These are phyloP conservation scores for Scaptomyza tumidula DNA, from an alignment of 2,888 invertebrate species.

Conservation along the genomic window DNA sequence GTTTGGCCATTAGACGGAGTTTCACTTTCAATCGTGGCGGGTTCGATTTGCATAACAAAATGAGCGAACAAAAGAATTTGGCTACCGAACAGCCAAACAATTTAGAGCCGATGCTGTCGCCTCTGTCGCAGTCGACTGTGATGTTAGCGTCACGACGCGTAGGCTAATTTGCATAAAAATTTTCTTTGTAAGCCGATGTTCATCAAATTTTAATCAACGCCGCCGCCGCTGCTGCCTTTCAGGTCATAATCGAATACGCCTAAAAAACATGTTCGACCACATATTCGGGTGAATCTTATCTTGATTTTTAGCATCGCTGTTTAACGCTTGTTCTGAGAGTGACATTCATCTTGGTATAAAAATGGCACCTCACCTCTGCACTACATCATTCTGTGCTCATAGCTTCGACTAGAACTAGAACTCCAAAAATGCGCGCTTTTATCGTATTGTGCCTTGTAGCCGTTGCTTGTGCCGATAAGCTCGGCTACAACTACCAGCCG, in stretches of 20 bases:
- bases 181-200: constrained; percentile 72
- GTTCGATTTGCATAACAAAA: constrained; percentile 80
- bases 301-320: constrained; percentile 58
- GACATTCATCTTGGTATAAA: constrained; percentile 66
- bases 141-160: constrained; percentile 28
- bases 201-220: constrained; percentile 75
- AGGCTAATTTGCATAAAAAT: constrained; percentile 73
- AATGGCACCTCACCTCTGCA: constrained; percentile 51
- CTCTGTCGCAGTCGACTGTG: constrained; percentile 23
- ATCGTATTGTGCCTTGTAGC: constrained; percentile 77
- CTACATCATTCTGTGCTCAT: constrained; percentile 70
- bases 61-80: constrained; percentile 74
- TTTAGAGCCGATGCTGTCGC: constrained; percentile 56
- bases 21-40: constrained; percentile 69
- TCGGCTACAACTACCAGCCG: constrained; percentile 80
- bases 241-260: constrained; percentile 42
- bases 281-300: constrained; percentile 61
- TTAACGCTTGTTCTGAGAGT: constrained; percentile 65
- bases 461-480: constrained; percentile 75
- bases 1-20: constrained; percentile 56
- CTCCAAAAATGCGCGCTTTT: constrained; percentile 66
- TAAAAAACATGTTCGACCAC: constrained; percentile 71
- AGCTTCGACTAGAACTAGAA: constrained; percentile 72
- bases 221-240: constrained; percentile 42
- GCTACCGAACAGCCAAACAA: constrained; percentile 77